Evolutionary conservation across 2,113 vertebrate species (phyloP).

Genomic region (Poicephalus gulielmi): DNA sequence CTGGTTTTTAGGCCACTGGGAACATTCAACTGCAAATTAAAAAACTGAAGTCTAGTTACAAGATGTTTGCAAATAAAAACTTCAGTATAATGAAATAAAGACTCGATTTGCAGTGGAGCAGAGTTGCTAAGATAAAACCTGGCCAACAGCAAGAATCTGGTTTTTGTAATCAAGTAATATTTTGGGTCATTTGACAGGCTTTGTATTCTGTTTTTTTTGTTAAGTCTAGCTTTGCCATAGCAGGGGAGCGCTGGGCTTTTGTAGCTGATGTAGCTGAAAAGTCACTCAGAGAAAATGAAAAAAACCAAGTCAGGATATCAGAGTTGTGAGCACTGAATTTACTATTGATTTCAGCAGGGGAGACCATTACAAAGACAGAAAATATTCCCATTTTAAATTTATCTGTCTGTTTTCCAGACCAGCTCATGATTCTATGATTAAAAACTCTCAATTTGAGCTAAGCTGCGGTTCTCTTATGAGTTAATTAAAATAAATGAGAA

Average conservation of each 20-base stretch:
- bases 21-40: not conserved
- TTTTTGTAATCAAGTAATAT: not conserved
- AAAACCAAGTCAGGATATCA: not conserved
- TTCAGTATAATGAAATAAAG: not conserved
- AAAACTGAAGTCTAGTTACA: not conserved
- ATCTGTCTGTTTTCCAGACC: not conserved
- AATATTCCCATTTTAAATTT: slow-evolving; percentile 6
- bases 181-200: not conserved
- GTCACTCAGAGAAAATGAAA: not conserved
- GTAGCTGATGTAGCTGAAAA: not conserved
- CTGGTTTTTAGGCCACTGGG: not conserved
- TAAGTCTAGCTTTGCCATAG: not conserved
- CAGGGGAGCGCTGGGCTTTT: not conserved
- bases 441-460: not conserved
- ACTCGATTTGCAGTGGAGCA: not conserved
- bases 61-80: not conserved
- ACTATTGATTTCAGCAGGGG: slow-evolving; percentile 27
- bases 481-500: not conserved
- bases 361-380: not conserved
- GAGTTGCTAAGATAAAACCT: not conserved
- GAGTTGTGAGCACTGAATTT: not conserved
- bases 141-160: not conserved
- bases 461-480: not conserved
- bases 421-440: not conserved
- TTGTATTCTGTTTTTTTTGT: not conserved